Conservation (phyloP, 2,113 vertebrate species). For the Channa maculata region DNA sequence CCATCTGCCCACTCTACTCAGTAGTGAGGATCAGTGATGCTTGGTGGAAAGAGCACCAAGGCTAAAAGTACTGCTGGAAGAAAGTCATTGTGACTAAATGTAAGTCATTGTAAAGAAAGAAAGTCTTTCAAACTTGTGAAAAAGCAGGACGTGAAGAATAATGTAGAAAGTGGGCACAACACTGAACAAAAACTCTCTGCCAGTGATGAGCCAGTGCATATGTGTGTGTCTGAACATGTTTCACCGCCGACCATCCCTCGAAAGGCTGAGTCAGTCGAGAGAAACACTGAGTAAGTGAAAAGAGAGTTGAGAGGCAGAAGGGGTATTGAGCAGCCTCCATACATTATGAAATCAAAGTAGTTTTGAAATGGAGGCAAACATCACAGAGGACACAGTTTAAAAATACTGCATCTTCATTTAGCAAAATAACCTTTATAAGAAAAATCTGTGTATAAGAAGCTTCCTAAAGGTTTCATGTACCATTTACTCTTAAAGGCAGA, state of each 20-base stretch:
- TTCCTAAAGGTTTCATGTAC: not conserved
- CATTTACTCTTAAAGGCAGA: not conserved
- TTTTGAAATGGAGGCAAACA: not conserved
- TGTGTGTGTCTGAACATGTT: constrained; percentile 53
- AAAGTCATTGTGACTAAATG: not conserved
- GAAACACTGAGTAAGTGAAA: constrained; percentile 7
- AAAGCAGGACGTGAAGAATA: constrained; percentile 6
- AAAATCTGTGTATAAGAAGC: not conserved
- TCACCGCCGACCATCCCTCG: constrained; percentile 26
- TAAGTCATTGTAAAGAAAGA: not conserved
- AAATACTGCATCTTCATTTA: constrained; percentile 12
- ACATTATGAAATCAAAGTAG: constrained; percentile 25
- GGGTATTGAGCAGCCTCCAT: not conserved
- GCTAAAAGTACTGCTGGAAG: not conserved
- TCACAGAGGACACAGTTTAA: constrained; percentile 1
- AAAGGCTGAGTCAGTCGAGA: constrained; percentile 55
- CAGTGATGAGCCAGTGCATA: constrained; percentile 24
- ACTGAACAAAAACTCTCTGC: constrained; percentile 20
- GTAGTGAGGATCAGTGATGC: constrained; percentile 46
- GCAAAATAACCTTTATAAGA: not conserved
- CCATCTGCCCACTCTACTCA: constrained; percentile 33
- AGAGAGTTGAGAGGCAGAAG: constrained; percentile 4
- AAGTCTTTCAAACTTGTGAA: not conserved
- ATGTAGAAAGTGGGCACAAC: not conserved
- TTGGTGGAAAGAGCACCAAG: not conserved